These are phyloP conservation scores for Hemaris fuciformis DNA, from an alignment of 2,888 invertebrate species.

Conservation along the genomic window DNA sequence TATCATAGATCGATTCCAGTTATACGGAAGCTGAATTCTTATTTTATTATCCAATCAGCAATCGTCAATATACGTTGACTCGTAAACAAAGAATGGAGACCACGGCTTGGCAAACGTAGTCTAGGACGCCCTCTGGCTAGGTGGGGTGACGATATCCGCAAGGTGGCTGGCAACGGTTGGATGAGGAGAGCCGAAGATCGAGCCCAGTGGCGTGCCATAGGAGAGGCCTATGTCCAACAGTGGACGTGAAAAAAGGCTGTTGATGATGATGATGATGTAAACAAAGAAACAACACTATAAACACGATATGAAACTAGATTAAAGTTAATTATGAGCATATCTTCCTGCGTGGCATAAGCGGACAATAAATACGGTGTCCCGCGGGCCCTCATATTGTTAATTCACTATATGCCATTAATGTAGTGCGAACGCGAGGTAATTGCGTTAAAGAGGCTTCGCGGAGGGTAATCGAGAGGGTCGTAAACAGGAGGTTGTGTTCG, in stretches of 20 bases:
- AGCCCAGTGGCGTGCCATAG: too few species aligned
- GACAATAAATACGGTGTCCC: conserved; percentile 4
- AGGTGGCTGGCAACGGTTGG: too few species aligned
- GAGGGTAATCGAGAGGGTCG: conserved; percentile 32
- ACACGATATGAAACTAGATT: neutral
- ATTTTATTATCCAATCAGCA: neutral
- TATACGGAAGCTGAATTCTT: neutral
- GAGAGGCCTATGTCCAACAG: too few species aligned
- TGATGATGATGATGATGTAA: too few species aligned
- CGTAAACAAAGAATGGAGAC: too few species aligned
- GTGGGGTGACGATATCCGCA: too few species aligned
- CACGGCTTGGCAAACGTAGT: too few species aligned
- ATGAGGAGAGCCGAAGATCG: too few species aligned
- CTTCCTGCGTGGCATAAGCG: neutral
- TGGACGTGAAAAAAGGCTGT: too few species aligned
- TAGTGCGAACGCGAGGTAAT: conserved; percentile 20
- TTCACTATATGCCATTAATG: conserved; percentile 14
- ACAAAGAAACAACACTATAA: neutral
- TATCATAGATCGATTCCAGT: too few species aligned
- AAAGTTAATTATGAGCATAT: neutral
- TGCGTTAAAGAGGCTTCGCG: conserved; percentile 28
- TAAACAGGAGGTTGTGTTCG: conserved; percentile 38
- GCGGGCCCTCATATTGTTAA: conserved; percentile 5
- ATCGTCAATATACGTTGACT: neutral
- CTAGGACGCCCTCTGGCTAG: too few species aligned